phyloP scores from a whole-genome alignment of 1,140 invertebrate genomes.

The Vanessa tameamea region DNA sequence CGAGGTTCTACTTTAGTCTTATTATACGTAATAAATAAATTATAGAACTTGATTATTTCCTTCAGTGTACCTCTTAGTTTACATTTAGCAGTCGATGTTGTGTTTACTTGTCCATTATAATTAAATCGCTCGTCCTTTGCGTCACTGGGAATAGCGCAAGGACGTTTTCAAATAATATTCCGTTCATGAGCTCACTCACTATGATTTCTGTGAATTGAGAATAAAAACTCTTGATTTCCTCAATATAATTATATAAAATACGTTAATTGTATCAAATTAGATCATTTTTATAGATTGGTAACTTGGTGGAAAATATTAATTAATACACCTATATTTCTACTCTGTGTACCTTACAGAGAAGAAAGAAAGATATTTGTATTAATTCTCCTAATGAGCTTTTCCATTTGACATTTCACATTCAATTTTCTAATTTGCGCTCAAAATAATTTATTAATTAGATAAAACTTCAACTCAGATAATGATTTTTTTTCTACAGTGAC shows the following conservation, averaged over 20 bases:
- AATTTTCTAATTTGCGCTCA: too few relatives aligned
- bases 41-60: conserved; percentile 10
- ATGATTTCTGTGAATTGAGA: not conserved
- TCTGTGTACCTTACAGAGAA: too few relatives aligned
- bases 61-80: conserved; percentile 6
- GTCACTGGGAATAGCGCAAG: conserved; percentile 36
- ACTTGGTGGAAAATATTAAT: too few relatives aligned
- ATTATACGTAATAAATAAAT: not conserved
- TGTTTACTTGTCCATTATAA: conserved; percentile 41
- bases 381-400: too few relatives aligned
- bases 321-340: too few relatives aligned
- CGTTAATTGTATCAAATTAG: not conserved
- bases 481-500: too few relatives aligned
- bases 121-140: conserved; percentile 29
- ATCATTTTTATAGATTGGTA: too few relatives aligned
- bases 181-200: conserved; percentile 7
- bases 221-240: not conserved
- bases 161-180: conserved; percentile 29
- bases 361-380: too few relatives aligned
- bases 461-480: too few relatives aligned
- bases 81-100: conserved; percentile 19
- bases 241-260: not conserved
- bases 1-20: too few relatives aligned
- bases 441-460: too few relatives aligned
- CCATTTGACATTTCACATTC: too few relatives aligned